Base-by-base conservation (phyloP, 2,113 vertebrate genomes). In the Platichthys stellatus region DNA sequence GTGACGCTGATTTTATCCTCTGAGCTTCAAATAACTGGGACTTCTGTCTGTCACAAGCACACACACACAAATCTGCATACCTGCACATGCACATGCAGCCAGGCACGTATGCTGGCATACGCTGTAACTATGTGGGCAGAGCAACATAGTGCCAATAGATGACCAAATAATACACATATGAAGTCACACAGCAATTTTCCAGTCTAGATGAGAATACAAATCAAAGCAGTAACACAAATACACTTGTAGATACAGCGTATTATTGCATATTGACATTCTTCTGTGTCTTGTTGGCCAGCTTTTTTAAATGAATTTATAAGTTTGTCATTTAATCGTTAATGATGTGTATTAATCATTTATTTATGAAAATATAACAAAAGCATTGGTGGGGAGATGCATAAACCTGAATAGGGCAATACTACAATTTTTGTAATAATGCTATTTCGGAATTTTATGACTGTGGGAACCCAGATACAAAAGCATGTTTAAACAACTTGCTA, bases 1-100 rank as follows among this genome's bases (percentile, higher is more conserved):
- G 43, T 65, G 38, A 77, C 12, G 2, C 20, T 51, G 51, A 62
- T 64, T 72, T 45, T 24, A 58, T 72, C 43, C 40, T 51, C 5
- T 51, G 47, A 51, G 15, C 18, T 7, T 17, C 47, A 51, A 10
- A 43, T 14, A 62, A 62, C 35, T 11, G 20, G 47, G 51, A 57
- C 49, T 47, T 72, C 35, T 38, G 1, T 53, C 49, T 38, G 59
- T 80, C 38, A 13, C 38, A 72, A 51, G 69, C 61, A 47, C 18
- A 68, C 0, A 21, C 17, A 51, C 5, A 7, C 47, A 51, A 18
- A 51, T 43, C 40, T 43, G 40, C 51, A 54, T 20, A 54, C 51
- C 14, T 20, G 18, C 51, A 54, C 7, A 51, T 5, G 20, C 17
- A 51, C 49, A 54, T 8, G 7, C 51, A 54, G 8, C 1, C 51